phyloP scores from a whole-genome alignment of 2,113 vertebrate genomes.

The Anguilla rostrata region DNA sequence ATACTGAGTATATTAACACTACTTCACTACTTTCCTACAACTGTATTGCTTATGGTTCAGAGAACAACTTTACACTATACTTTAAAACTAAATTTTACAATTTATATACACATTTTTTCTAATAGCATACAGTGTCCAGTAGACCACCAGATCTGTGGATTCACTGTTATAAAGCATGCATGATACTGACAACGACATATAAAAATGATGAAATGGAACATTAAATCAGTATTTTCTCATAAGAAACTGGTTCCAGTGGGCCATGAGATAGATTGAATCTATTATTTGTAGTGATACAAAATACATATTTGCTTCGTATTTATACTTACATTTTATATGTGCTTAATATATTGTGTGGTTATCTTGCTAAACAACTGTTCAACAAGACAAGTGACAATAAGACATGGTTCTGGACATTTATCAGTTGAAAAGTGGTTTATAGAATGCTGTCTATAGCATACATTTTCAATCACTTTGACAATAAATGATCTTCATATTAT shows the following conservation, averaged over 20 bases:
- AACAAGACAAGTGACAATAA: neutral
- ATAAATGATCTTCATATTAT: neutral
- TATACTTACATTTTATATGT: neutral
- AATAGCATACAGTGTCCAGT: too few species aligned
- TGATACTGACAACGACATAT: neutral
- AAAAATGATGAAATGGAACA: too few species aligned
- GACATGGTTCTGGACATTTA: neutral
- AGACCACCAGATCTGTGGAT: too few species aligned
- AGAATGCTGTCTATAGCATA: neutral
- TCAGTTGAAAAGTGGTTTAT: neutral
- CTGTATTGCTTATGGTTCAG: too few species aligned
- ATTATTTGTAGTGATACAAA: slow-evolving; percentile 2
- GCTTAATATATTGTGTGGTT: neutral
- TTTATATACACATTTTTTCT: too few species aligned
- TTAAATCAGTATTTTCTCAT: too few species aligned
- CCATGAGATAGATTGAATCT: neutral
- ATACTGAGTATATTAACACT: neutral
- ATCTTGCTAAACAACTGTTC: neutral
- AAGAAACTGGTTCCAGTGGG: neutral
- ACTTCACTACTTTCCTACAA: too few species aligned
- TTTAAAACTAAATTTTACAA: too few species aligned
- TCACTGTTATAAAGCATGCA: too few species aligned
- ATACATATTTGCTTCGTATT: neutral
- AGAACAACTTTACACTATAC: too few species aligned
- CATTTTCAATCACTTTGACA: neutral